Conservation (phyloP, 2,888 invertebrate species). For the Dugesia japonica region DNA sequence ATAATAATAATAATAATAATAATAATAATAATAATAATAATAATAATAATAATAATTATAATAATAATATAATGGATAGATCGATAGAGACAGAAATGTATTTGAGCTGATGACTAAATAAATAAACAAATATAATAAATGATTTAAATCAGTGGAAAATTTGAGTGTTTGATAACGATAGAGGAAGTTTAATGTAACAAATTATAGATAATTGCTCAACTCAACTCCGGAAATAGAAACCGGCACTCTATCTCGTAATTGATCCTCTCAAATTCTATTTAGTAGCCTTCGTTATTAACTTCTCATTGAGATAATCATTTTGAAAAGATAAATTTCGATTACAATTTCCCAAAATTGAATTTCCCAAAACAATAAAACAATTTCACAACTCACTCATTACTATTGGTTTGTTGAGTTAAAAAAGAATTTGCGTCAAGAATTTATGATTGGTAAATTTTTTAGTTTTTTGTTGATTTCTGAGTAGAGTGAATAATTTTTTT, state of each 20-base stretch:
- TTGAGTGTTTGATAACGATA: neutral
- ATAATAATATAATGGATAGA: no score
- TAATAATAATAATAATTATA: no score
- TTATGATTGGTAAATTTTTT: neutral
- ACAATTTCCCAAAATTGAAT: neutral
- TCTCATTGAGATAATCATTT: neutral
- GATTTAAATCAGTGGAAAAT: neutral
- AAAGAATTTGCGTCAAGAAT: neutral
- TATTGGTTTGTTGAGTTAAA: neutral
- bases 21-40: no score
- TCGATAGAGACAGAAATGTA: neutral
- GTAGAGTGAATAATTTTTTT: no score
- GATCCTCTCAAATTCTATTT: slow-evolving; percentile 5
- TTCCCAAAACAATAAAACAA: no score
- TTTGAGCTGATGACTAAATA: neutral
- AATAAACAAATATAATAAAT: neutral
- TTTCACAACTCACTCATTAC: neutral
- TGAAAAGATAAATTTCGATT: neutral
- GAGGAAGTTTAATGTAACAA: slow-evolving; percentile 16
- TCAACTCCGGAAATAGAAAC: slow-evolving; percentile 16
- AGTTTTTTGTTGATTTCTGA: no score
- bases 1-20: no score
- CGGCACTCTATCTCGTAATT: slow-evolving; percentile 16
- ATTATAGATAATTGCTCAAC: slow-evolving; percentile 16
- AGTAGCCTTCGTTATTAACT: slow-evolving; percentile 1